Conservation (phyloP, 2,888 invertebrate genomes). For the Drosophila quinaria region DNA sequence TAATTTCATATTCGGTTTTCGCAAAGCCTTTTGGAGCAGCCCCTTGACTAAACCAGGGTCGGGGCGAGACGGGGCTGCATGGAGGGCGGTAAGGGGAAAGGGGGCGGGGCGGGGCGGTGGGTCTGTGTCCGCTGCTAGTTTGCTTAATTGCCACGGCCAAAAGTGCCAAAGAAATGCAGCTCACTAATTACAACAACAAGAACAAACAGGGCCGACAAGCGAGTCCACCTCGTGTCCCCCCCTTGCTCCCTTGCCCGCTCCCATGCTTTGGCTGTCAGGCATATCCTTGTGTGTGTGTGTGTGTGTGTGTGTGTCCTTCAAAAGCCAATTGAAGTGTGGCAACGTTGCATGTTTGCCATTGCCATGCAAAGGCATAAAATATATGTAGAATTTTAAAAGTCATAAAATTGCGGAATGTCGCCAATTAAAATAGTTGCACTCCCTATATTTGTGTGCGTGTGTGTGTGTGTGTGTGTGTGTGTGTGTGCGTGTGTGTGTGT, state of each 20-base stretch:
- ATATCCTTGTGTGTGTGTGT: constrained; percentile 50
- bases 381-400: constrained; percentile 83
- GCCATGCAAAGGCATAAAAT: constrained; percentile 67
- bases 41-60: neutral
- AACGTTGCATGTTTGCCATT: constrained; percentile 67
- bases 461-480: neutral
- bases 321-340: constrained; percentile 78
- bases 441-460: neutral
- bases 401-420: constrained; percentile 84
- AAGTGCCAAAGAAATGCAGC: constrained; percentile 79
- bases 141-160: constrained; percentile 77
- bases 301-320: constrained; percentile 64
- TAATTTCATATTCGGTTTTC: constrained; percentile 70
- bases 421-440: constrained; percentile 84
- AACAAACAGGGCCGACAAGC: constrained; percentile 55
- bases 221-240: constrained; percentile 1
- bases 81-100: neutral
- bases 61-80: neutral
- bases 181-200: constrained; percentile 75
- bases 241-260: neutral
- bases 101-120: neutral
- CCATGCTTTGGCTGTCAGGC: constrained; percentile 34
- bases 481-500: constrained; percentile 7
- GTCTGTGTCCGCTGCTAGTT: constrained; percentile 49
- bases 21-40: constrained; percentile 40